Percentiles rank a stretch among this genome's conserved stretches.
These are phyloP conservation scores for Otocyon megalotis DNA, from an alignment of 2,113 vertebrate genomes.

Conservation along the genomic window DNA sequence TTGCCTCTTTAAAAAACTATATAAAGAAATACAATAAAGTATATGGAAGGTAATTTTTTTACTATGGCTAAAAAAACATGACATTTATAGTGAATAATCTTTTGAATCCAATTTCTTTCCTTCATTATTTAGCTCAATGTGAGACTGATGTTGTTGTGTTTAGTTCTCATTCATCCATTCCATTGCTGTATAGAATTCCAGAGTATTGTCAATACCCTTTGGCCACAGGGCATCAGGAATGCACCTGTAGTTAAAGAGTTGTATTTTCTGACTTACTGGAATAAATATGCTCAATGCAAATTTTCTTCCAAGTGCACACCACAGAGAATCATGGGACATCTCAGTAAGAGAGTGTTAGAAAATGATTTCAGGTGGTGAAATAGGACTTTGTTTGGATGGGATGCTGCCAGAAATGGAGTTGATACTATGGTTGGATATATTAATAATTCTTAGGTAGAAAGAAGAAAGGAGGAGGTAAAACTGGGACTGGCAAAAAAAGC, in stretches of 20 bases:
- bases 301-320: neutral
- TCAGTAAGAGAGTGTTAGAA: neutral
- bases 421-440: neutral
- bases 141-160: neutral
- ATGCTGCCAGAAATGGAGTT: neutral
- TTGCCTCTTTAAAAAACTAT: neutral
- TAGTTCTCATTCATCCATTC: neutral
- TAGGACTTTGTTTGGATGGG: neutral
- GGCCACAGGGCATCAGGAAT: neutral
- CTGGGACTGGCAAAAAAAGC: neutral
- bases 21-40: neutral
- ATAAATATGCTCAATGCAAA: too few species aligned
- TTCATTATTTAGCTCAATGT: neutral
- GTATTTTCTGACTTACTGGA: neutral
- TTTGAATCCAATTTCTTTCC: slow-evolving; percentile 42
- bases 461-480: neutral
- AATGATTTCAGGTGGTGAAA: neutral
- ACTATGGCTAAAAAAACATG: neutral
- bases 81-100: neutral
- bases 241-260: neutral
- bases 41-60: neutral
- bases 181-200: neutral
- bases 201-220: neutral
- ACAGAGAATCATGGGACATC: neutral
- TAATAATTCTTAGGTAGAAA: slow-evolving; percentile 12